Base-by-base conservation (phyloP, 2,113 vertebrate species). In the Macrotus californicus region DNA sequence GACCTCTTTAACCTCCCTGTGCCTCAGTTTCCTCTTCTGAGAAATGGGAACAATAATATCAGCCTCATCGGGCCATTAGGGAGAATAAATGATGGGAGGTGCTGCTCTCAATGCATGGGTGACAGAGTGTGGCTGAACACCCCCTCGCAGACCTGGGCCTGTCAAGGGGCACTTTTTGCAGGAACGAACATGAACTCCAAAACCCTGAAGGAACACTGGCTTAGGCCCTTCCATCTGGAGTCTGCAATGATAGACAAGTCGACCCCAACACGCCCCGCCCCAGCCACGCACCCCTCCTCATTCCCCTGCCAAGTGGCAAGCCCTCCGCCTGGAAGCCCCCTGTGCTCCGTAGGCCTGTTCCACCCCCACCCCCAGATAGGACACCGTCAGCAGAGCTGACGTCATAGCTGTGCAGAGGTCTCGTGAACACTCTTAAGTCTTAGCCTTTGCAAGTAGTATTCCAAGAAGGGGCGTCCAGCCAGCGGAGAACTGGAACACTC, bases 181-280 rank as follows among this genome's bases (percentile, higher is more conserved):
- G 36, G 79, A 79, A 69, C 9, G 18, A 87, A 34, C 34, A 19
- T 66, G 41, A 22, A 36, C 41, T 79, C 54, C 43, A 24, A 46
- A 1, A 15, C 50, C 56, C 66, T 39, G 0, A 90, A 92, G 52
- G 80, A 56, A 72, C 22, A 21, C 66, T n/a, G 11, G 21, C 21
- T 61, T 13, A 29, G 76, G 43, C 13, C 22, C 6, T 48, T 16
- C 69, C 48, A 2, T 34, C 70, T 26, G 29, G 56, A 81, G 50
- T 64, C 19, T 41, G 73, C 41, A 34, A 0, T 41, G 36, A 41
- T 50, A 59, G 87, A 34, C 36, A 24, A 24, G 56, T 19, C 21
- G 24, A 29, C 14, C 34, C 13, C 9, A n/a, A 9, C 39, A 5
- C 0, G 7, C 6, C 10, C 86, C 4, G 1, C 21, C 12, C 5